These are phyloP conservation scores for Agapetus fuscipes DNA, from an alignment of 2,888 invertebrate genomes.

Conservation along the genomic window DNA sequence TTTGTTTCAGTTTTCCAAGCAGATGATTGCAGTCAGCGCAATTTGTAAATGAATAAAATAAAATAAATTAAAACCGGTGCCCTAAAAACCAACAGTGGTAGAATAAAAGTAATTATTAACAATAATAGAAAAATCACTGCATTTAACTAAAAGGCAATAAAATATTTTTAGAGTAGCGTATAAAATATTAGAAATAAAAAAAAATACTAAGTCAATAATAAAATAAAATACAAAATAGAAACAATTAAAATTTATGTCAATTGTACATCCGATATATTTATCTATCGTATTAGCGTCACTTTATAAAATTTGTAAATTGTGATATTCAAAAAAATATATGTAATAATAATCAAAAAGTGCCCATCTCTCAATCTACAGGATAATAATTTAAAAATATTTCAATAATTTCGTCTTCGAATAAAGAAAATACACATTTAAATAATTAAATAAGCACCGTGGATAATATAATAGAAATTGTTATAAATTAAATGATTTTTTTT, in stretches of 20 bases:
- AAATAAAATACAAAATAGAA: not conserved
- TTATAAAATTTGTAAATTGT: not conserved
- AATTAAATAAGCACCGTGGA: too few relatives aligned
- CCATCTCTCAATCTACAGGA: too few relatives aligned
- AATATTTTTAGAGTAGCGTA: not conserved
- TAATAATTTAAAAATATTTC: too few relatives aligned
- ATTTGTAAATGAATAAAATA: too few relatives aligned
- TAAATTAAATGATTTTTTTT: too few relatives aligned
- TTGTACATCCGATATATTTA: too few relatives aligned
- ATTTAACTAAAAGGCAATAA: not conserved
- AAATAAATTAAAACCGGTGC: not conserved
- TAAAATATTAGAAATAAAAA: not conserved
- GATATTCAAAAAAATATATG: not conserved
- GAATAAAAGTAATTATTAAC: not conserved
- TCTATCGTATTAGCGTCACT: not conserved
- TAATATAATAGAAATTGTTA: too few relatives aligned
- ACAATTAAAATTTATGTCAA: not conserved
- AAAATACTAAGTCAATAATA: not conserved
- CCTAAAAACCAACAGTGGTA: not conserved
- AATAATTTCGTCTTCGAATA: too few relatives aligned
- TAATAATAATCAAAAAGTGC: not conserved
- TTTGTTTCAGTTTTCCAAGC: too few relatives aligned
- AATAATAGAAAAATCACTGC: not conserved
- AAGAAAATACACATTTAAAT: too few relatives aligned
- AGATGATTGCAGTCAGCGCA: too few relatives aligned